Percentiles rank a stretch among this genome's conserved stretches.
phyloP scores from a whole-genome alignment of 2,797 vertebrate species.

The Lutjanus argentimaculatus region DNA sequence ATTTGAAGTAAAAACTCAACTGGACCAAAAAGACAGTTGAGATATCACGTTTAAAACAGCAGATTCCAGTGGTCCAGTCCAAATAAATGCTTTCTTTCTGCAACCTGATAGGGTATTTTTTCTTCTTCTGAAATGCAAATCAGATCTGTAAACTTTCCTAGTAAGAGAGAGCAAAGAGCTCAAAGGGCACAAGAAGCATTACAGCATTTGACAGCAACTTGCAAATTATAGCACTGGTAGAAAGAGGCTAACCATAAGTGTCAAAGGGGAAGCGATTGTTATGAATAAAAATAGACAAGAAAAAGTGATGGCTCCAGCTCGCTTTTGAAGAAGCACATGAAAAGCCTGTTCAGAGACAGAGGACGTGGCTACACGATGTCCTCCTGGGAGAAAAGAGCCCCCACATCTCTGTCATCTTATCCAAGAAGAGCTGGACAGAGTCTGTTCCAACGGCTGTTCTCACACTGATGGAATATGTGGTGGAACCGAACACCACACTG shows the following conservation, averaged over 20 bases:
- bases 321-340: constrained; percentile 62
- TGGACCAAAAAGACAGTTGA: neutral
- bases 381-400: constrained; percentile 50
- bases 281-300: constrained; percentile 57
- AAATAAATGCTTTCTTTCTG: constrained; percentile 4
- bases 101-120: neutral
- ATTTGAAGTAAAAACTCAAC: constrained; percentile 18
- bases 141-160: constrained; percentile 18
- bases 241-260: constrained; percentile 38
- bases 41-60: neutral
- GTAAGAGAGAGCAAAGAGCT: constrained; percentile 28
- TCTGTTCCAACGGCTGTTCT: constrained; percentile 15
- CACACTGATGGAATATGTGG: constrained; percentile 18
- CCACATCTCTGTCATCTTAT: constrained; percentile 41
- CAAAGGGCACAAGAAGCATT: constrained; percentile 38
- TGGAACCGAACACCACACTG: neutral
- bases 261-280: constrained; percentile 40
- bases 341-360: constrained; percentile 54
- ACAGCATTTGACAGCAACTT: constrained; percentile 57
- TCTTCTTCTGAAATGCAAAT: constrained; percentile 55
- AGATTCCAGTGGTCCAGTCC: neutral
- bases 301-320: constrained; percentile 32
- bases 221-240: constrained; percentile 44
- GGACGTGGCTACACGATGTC: constrained; percentile 32
- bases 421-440: constrained; percentile 41